Conservation (phyloP, 2,888 invertebrate species). For the Beris morrisii region DNA sequence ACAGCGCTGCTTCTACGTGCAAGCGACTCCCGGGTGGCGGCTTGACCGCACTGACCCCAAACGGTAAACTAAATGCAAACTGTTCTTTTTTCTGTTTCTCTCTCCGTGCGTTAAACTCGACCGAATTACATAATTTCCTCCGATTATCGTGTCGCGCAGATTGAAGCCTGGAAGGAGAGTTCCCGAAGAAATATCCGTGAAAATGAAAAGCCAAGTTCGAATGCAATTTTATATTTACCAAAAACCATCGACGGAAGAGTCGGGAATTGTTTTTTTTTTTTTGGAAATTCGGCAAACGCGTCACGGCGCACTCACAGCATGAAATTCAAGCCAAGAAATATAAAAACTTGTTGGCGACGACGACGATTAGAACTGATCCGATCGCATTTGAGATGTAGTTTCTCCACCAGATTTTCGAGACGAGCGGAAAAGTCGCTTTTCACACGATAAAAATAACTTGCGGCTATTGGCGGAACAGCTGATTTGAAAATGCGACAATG, state of each 20-base stretch:
- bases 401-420: neutral
- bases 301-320: no score
- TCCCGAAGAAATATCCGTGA: no score
- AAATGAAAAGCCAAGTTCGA: no score
- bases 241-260: no score
- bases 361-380: no score
- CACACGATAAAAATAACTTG: slow-evolving; percentile 16
- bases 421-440: slow-evolving; percentile 10
- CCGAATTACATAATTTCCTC: slow-evolving; percentile 26
- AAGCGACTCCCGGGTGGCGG: neutral
- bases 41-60: neutral
- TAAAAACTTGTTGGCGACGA: no score
- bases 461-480: slow-evolving; percentile 2
- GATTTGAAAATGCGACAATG: slow-evolving; percentile 2
- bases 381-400: no score
- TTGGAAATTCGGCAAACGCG: no score
- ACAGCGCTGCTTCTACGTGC: slow-evolving; percentile 5
- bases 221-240: no score
- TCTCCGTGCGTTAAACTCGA: neutral
- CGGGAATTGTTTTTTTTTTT: no score
- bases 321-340: no score
- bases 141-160: neutral
- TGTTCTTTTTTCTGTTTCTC: neutral
- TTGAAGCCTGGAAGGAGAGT: slow-evolving; percentile 5
- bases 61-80: slow-evolving; percentile 15